These are phyloP conservation scores for Pomacea canaliculata DNA, from an alignment of 2,888 invertebrate genomes.

Conservation along the genomic window DNA sequence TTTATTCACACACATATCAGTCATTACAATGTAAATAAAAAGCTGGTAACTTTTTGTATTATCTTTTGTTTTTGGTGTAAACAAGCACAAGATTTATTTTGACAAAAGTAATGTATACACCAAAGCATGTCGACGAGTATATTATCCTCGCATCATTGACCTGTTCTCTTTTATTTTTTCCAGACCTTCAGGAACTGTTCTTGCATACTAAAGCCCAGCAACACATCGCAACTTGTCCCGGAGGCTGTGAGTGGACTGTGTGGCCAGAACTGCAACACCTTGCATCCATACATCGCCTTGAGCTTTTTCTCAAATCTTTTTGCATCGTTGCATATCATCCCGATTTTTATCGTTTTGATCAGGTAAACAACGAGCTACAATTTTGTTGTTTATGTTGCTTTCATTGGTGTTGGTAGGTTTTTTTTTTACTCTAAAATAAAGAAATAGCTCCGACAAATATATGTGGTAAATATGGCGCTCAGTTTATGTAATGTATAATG, in stretches of 20 bases:
- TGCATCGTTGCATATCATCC: conserved; percentile 43
- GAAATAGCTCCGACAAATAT: no score
- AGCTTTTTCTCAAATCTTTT: conserved; percentile 37
- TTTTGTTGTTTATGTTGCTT: no score
- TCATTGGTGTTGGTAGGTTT: no score
- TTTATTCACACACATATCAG: no score
- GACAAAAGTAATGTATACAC: not conserved
- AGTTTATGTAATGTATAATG: no score
- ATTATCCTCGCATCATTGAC: no score
- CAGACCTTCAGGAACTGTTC: conserved; percentile 39
- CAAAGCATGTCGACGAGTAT: not conserved
- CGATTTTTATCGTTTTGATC: conserved; percentile 44
- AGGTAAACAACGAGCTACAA: conserved; percentile 33
- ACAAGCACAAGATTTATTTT: no score
- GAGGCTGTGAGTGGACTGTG: conserved; percentile 45
- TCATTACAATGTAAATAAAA: no score
- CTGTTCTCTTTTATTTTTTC: not conserved
- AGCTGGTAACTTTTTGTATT: no score
- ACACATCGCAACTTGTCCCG: conserved; percentile 13
- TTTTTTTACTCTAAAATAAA: no score
- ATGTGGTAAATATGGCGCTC: no score
- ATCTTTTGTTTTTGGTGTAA: no score
- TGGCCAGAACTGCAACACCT: conserved; percentile 40
- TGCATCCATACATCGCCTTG: conserved; percentile 41
- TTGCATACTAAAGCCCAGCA: conserved; percentile 29